Evolutionary conservation across 1,140 invertebrate species (phyloP), one percentile per base, ranked within the genome.

Genomic region (Trialeurodes vaporariorum): DNA sequence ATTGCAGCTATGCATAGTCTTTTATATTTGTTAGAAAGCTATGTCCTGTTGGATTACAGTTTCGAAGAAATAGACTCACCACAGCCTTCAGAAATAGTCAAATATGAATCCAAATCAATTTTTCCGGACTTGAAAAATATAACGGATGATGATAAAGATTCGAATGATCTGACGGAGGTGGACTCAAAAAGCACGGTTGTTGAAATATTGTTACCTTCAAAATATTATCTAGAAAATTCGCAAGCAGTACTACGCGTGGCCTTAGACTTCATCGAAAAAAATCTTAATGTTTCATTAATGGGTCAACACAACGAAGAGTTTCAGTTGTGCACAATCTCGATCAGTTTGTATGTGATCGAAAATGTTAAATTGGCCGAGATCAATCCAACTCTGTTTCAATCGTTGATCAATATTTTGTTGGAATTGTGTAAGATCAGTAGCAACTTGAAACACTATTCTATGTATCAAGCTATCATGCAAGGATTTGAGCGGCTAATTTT

Each of bases 401-500:
- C 71, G 24, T 66, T 72, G n/a, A 69, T 72, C 23, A 67, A 73
- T 26, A 71, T 71, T 67, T 69, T 21, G n/a, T 13, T 49, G 24
- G 21, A 59, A n/a, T 17, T 22, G 1, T 61, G 61, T 63, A 25
- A 13, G 24, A 24, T 11, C 2, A 63, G 61, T 17, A 63, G 61
- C 25, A 63, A 63, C 25, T 24, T 25, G 61, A 27, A 63, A 24
- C 61, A 63, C 17, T 49, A 49, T 25, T 58, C 1, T 17, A 26
- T 58, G 5, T 1, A 2, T 21, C 60, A 61, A 61, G 12, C 25
- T 25, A 25, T 63, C 63, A 78, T 85, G 69, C 75, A 90, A 83
- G 89, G 88, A 40, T 79, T 92, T 49, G 89, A 92, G 77, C 79
- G 89, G 67, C 78, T 92, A 22, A 80, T 92, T 40, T 80, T 88